Evolutionary conservation across 2,797 vertebrate species (phyloP).

Genomic region (Brachyalestes nurse): DNA sequence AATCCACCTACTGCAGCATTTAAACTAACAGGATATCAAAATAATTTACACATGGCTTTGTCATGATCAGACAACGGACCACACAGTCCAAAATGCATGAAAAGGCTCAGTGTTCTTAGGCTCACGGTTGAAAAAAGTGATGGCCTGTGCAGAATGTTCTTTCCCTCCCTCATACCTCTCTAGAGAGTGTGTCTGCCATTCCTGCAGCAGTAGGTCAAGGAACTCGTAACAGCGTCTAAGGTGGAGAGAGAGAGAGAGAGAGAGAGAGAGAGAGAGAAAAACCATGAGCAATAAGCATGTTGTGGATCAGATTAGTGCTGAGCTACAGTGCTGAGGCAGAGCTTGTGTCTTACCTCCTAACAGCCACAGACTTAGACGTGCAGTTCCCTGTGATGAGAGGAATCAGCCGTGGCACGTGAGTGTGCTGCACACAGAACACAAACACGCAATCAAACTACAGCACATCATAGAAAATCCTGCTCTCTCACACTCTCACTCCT

Average conservation of each 20-base stretch:
- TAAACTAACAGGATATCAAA: background rate
- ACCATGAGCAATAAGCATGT: slow-evolving; percentile 5
- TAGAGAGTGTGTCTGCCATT: slow-evolving; percentile 96
- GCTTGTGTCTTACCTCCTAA: slow-evolving; percentile 85
- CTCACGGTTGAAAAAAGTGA: background rate
- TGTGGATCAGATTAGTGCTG: background rate
- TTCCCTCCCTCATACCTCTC: slow-evolving; percentile 82
- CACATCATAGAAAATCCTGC: background rate
- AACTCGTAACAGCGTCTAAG: slow-evolving; percentile 94
- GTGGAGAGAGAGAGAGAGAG: slow-evolving; percentile 28
- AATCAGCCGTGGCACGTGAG: slow-evolving; percentile 94
- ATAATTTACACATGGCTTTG: background rate
- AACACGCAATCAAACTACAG: background rate
- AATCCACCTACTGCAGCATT: background rate
- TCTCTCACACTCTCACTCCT: background rate
- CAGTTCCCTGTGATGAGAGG: slow-evolving; percentile 97
- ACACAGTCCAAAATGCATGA: background rate
- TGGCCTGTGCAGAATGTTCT: background rate
- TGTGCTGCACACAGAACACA: slow-evolving; percentile 81
- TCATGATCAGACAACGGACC: background rate
- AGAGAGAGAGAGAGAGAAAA: slow-evolving; percentile 2
- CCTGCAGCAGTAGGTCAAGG: slow-evolving; percentile 92
- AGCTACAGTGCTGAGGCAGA: background rate
- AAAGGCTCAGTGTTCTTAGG: background rate
- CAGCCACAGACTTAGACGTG: slow-evolving; percentile 95